phyloP scores from a whole-genome alignment of 1,140 invertebrate genomes.

The Drepana arcuata region DNA sequence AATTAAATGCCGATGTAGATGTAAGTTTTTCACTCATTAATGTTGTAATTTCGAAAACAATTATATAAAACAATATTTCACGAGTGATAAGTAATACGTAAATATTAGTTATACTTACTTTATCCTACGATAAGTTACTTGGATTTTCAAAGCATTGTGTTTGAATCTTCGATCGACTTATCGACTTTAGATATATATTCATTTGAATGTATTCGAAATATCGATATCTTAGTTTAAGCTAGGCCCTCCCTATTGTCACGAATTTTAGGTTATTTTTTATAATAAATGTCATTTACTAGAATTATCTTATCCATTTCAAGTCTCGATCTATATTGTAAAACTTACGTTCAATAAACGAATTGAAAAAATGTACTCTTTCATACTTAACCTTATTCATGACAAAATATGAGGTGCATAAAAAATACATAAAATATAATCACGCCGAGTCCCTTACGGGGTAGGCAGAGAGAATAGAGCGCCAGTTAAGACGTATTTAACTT shows the following conservation, averaged over 20 bases:
- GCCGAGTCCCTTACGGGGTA: no score
- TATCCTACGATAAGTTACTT: conserved; percentile 42
- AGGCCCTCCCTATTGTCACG: conserved; percentile 21
- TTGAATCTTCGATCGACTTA: conserved; percentile 45
- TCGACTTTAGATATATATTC: conserved; percentile 20
- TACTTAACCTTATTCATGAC: no score
- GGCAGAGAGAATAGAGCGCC: no score
- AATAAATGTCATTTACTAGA: conserved; percentile 30
- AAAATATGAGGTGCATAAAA: no score
- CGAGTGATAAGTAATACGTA: not conserved
- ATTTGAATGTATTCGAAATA: conserved; percentile 32
- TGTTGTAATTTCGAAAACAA: no score
- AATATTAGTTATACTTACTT: no score
- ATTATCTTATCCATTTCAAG: conserved; percentile 21
- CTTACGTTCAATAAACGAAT: conserved; percentile 34
- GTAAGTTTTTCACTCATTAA: no score
- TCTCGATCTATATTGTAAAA: conserved; percentile 31
- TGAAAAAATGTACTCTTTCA: no score
- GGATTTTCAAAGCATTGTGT: conserved; percentile 35
- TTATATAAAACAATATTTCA: no score
- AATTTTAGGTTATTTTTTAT: conserved; percentile 29
- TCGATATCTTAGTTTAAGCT: conserved; percentile 23
- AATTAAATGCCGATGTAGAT: no score
- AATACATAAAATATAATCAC: no score
- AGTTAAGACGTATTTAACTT: no score